Evolutionary conservation across 2,888 invertebrate genomes (phyloP), one percentile per base, ranked within the genome.

Genomic region (Epinotia ramella): DNA sequence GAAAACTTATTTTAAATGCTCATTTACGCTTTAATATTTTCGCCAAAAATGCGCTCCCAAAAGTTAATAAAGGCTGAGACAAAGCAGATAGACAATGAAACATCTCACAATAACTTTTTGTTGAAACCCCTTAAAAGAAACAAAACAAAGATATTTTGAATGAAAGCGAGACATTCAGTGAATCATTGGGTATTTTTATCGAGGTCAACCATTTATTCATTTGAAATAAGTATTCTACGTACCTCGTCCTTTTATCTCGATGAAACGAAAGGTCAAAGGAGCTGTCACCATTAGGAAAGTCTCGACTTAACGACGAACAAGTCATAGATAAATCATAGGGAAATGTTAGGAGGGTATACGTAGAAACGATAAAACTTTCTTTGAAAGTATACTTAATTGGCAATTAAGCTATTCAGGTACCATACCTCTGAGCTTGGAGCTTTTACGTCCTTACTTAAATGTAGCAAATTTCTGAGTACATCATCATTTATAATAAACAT

Each of bases 161-260:
- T 75, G 70, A 70, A 69, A 70, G 69, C 64, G 64, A 65, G 67
- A 65, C 57, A 71, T 62, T 71, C 71, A 71, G 24, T 75, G 75
- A 75, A 60, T 75, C 75, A 44, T 71, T 44, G 69, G 49, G 60
- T 75, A 66, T 71, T 71, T 64, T 71, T 71, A 75, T 71, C 75
- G 75, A 71, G 75, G 75, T 75, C 75, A 53, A 75, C 75, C 75
- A 75, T 71, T 75, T 75, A 75, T 75, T 75, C 71, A 75, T 75
- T 75, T 71, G 60, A 66, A 75, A 75, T 75, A 71, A 75, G 71
- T 56, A 71, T 49, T 44, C n/a, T 53, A 53, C n/a, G 6, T 70
- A 49, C 28, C 24, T 49, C 46, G 59, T 65, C 63, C 70, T 65
- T 74, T 74, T 70, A 70, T 70, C 70, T 70, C 57, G 46, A 18